Evolutionary conservation across 2,888 invertebrate genomes (phyloP), one percentile per base, ranked within the genome.

Genomic region (Drosophila sordidula): DNA sequence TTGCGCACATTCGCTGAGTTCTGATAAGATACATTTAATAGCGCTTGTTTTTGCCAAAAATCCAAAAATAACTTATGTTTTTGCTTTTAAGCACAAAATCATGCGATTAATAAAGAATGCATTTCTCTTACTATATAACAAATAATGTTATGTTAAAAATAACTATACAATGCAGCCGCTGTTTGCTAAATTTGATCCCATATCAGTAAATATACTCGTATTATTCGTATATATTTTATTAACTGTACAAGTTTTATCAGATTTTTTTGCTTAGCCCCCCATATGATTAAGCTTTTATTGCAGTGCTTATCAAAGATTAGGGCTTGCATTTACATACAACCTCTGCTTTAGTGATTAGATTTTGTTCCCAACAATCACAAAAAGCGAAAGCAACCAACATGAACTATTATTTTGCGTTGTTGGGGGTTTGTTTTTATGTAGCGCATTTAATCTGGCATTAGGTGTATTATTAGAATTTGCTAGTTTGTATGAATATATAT

Each of bases 231-330:
- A 54, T 18, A 54, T 26, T 44, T 50, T 41, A 47, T 39, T 22
- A 22, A 8, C 3, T 42, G 26, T 29, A 29, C 4, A 18, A 22
- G 50, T 59, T 76, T 78, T 85, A 87, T 87, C 78, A 78, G 70
- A 70, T 67, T 56, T 45, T 51, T 58, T 45, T 45, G 18, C 38
- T 68, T 42, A 41, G n/a, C 14, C 38, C 34, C 34, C 50, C 42
- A n/a, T 36, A 41, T 46, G 68, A 80, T 70, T 74, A 75, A 47
- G 41, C 39, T 87, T 87, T 85, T 85, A 83, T 87, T 73, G 82
- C 71, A 68, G 50, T 39, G 58, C 79, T 87, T 83, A 87, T 85
- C 82, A 81, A 49, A 76, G 84, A 75, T 80, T 80, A 78, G 65
- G 50, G 57, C 58, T 63, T 59, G 66, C 62, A 71, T 75, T 68